Conservation (phyloP, 2,797 vertebrate genomes). For the Denticeps clupeoides region DNA sequence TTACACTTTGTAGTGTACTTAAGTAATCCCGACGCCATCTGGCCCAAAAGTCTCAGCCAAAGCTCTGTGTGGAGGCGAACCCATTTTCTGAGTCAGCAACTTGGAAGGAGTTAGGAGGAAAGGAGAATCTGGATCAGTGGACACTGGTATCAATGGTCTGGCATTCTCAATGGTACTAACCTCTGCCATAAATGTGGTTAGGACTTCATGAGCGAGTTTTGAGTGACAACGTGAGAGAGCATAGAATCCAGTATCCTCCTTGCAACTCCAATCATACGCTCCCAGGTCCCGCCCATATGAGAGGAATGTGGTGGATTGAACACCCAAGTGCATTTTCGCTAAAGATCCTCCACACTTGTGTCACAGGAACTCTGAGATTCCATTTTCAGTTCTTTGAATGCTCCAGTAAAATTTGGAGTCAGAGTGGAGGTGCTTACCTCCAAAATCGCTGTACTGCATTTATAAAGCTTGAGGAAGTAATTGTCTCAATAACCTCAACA, state of each 20-base stretch:
- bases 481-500: constrained; percentile 10
- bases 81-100: background rate
- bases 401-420: constrained; percentile 14
- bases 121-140: background rate
- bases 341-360: background rate
- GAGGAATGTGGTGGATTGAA: constrained; percentile 9
- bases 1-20: background rate
- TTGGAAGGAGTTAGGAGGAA: background rate
- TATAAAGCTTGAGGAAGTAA: constrained; percentile 14
- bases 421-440: constrained; percentile 1
- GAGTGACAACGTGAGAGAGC: background rate
- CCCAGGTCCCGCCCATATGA: constrained; percentile 10
- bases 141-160: background rate
- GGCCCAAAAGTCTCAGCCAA: constrained; percentile 5
- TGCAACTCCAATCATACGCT: constrained; percentile 1
- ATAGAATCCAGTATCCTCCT: constrained; percentile 7
- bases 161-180: constrained; percentile 2
- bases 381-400: background rate
- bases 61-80: too few species aligned
- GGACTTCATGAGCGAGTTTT: constrained; percentile 1
- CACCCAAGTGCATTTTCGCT: constrained; percentile 9
- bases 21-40: constrained; percentile 3
- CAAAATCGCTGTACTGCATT: constrained; percentile 16
- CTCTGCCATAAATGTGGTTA: constrained; percentile 8
- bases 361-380: background rate